Evolutionary conservation across 2,113 vertebrate species (phyloP).

Genomic region (Psephotus haematonotus): DNA sequence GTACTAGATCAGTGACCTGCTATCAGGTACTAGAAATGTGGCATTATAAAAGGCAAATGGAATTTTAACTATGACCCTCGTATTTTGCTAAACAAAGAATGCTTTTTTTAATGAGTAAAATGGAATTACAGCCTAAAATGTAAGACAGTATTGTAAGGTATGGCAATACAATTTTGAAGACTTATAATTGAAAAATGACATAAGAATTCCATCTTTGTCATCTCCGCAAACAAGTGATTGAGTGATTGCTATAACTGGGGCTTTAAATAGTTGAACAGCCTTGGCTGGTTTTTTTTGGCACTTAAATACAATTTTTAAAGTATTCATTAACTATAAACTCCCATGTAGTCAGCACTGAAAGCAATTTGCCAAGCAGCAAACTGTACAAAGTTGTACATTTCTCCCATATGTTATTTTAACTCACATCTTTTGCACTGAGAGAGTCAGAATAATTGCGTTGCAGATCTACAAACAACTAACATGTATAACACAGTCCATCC

Average conservation of each 20-base stretch:
- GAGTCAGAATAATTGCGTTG: background rate
- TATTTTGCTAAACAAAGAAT: background rate
- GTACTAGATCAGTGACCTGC: background rate
- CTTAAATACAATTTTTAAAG: background rate
- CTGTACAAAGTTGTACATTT: background rate
- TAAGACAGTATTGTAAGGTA: background rate
- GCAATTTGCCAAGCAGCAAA: background rate
- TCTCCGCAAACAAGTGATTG: background rate
- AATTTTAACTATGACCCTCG: background rate
- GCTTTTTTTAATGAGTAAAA: background rate
- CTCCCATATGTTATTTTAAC: constrained; percentile 7
- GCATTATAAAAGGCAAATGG: background rate
- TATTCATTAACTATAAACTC: background rate
- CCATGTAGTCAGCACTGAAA: background rate
- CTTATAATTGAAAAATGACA: background rate
- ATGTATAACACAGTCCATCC: background rate
- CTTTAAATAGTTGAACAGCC: background rate
- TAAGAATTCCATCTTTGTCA: background rate
- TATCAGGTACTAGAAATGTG: background rate
- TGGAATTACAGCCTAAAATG: background rate
- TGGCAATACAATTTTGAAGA: background rate
- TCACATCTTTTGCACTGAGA: background rate
- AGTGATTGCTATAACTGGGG: background rate
- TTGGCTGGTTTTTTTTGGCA: background rate
- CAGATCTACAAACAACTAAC: constrained; percentile 8